Evolutionary conservation across 2,797 vertebrate genomes (phyloP), one percentile per base, ranked within the genome.

Genomic region (Meda fulgida): DNA sequence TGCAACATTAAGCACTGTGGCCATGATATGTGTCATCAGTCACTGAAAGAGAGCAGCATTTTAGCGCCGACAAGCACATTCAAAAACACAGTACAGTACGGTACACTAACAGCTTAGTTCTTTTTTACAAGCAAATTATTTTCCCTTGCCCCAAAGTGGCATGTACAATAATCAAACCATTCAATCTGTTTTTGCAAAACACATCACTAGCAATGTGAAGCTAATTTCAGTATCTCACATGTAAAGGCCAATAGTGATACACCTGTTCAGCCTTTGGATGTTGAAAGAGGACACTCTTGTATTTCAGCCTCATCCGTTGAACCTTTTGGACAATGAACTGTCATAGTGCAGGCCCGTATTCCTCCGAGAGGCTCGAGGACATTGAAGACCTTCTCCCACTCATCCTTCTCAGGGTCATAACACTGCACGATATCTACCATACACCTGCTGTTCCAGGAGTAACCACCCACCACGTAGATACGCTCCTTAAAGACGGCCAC

Each of bases 371-470:
- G 95, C 91, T 96, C 96, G 67, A 95, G 90, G 38, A 96, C 93
- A 1, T 95, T 93, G 58, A 96, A 96, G 3, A 95, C 95, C 81
- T 93, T 87, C 89, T 96, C 94, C 96, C 96, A 96, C 36, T 81
- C 86, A 18, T 96, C 94, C 53, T 34, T 67, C 81, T 95, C 92
- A 0, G 95, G 95, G 43, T 96, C 94, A 5, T 96, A 96, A 13
- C 94, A 90, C 90, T 96, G 96, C 89, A 96, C 95, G 1, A 96
- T 93, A 86, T 96, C 95, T 5, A 96, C 94, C 96, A 96, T 96
- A 89, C 95, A 96, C 1, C 94, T 92, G 90, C 94, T 96, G 94
- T 96, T 96, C 96, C 96, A 96, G 21, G 95, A 96, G n/a, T 96
- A 96, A 0, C 96, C 96, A 0, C 96, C 96, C 55, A 96, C 95